These are phyloP conservation scores for Subacronicta megacephala DNA, from an alignment of 2,888 invertebrate species.

Conservation along the genomic window DNA sequence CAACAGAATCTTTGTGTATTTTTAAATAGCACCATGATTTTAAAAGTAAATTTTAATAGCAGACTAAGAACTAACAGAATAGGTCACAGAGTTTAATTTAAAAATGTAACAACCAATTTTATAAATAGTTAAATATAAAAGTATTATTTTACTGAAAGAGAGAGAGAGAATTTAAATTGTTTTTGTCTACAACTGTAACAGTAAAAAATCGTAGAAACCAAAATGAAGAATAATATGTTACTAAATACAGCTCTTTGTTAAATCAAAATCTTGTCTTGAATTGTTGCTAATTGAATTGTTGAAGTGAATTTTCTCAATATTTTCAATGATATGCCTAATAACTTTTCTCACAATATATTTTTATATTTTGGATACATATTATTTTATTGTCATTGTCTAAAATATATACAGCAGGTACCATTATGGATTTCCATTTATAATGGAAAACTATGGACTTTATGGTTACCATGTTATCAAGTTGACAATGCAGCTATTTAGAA, in stretches of 20 bases:
- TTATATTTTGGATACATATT: constrained; percentile 7
- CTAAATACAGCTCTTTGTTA: no score
- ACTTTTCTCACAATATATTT: constrained; percentile 1
- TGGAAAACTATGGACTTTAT: constrained; percentile 7
- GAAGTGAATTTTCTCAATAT: no score
- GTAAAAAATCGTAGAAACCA: no score
- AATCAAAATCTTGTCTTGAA: no score
- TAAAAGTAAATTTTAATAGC: neutral
- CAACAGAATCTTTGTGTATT: constrained; percentile 6
- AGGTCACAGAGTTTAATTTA: constrained; percentile 9
- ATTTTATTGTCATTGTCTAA: neutral
- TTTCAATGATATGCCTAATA: no score
- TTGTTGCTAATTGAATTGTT: no score
- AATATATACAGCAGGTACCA: neutral
- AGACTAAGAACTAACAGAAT: neutral
- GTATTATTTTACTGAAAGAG: neutral
- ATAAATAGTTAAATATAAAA: neutral
- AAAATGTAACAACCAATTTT: neutral
- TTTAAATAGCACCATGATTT: constrained; percentile 1
- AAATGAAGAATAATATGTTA: no score
- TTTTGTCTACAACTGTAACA: no score
- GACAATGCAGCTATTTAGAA: constrained; percentile 15
- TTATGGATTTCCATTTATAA: constrained; percentile 3
- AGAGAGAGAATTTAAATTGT: no score
- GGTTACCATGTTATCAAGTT: neutral